These are phyloP conservation scores for Lamproptera curius DNA, from an alignment of 2,888 invertebrate genomes.

Conservation along the genomic window DNA sequence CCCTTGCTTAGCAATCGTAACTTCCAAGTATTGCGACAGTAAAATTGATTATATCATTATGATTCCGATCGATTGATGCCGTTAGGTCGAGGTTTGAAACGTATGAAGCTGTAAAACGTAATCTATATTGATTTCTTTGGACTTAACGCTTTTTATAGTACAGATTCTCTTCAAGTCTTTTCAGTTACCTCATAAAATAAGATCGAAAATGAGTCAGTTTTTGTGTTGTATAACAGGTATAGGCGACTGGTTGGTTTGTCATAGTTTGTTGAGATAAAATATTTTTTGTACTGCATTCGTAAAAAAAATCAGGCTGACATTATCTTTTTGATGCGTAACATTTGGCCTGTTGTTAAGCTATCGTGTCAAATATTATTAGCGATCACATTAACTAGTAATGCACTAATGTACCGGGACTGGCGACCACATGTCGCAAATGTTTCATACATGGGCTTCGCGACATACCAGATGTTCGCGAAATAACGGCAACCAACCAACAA, in stretches of 20 bases:
- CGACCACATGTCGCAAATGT: conserved; percentile 63
- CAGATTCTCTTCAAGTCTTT: no score
- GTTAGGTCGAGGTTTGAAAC: no score
- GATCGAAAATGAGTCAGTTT: no score
- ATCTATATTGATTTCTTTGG: no score
- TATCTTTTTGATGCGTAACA: no score
- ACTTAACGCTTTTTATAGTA: no score
- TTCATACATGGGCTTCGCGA: conserved; percentile 52
- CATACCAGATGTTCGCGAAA: conserved; percentile 63
- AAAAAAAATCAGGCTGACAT: no score
- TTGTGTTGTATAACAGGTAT: no score
- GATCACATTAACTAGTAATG: conserved; percentile 30
- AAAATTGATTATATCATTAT: conserved; percentile 4
- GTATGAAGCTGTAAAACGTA: no score
- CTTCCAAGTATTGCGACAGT: conserved; percentile 3
- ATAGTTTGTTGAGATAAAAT: no score
- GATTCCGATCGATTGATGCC: not conserved
- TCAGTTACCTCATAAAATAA: no score
- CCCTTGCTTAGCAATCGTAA: conserved; percentile 9
- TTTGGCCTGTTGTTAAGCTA: conserved; percentile 8
- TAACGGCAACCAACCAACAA: conserved; percentile 46
- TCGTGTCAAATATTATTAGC: conserved; percentile 31
- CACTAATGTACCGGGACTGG: conserved; percentile 47
- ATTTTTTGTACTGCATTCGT: no score
- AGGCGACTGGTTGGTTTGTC: not conserved